A percentile compares a stretch with the other conserved stretches of the same genome.
These are phyloP conservation scores for Hemitrygon akajei DNA, from an alignment of 2,797 vertebrate genomes.

Conservation along the genomic window DNA sequence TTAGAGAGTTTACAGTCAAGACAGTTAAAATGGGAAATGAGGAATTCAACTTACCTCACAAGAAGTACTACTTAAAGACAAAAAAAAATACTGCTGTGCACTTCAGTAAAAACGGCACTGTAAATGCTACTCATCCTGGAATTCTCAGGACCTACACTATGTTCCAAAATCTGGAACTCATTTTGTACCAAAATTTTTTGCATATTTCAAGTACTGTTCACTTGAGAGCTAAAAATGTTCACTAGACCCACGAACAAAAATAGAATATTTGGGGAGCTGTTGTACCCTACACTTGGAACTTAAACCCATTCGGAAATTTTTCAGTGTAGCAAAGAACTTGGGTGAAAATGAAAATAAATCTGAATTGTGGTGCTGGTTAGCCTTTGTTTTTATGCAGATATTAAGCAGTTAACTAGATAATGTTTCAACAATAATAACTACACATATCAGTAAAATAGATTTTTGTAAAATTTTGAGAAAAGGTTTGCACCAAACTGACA, in stretches of 20 bases:
- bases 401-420: neutral
- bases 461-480: neutral
- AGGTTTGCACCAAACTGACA: neutral
- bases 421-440: neutral
- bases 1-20: neutral
- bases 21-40: neutral
- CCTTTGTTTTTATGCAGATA: neutral
- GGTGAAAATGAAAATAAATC: constrained; percentile 25
- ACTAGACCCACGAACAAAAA: constrained; percentile 10
- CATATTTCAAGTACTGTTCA: constrained; percentile 21
- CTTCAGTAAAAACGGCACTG: neutral
- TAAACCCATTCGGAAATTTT: neutral
- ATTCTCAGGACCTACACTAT: neutral
- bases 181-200: constrained; percentile 29
- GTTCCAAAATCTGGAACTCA: constrained; percentile 30
- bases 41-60: neutral
- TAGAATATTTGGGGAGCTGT: constrained; percentile 8
- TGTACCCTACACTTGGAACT: neutral
- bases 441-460: neutral
- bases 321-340: neutral
- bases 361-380: neutral
- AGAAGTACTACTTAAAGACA: neutral
- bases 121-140: neutral
- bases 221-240: constrained; percentile 23
- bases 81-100: constrained; percentile 1